These are phyloP conservation scores for Neodiprion fabricii DNA, from an alignment of 1,140 invertebrate genomes.

Conservation along the genomic window DNA sequence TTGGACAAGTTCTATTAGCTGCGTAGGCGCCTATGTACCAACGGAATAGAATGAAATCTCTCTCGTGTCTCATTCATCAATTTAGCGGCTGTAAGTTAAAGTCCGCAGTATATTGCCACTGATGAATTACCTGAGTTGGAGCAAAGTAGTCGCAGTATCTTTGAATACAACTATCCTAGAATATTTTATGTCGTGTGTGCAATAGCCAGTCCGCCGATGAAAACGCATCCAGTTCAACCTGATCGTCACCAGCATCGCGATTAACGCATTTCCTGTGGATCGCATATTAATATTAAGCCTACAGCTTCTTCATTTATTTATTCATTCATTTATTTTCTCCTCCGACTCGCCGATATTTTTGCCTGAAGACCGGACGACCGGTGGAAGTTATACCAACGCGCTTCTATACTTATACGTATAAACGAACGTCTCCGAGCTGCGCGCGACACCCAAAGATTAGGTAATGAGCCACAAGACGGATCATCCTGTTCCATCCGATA, in stretches of 20 bases:
- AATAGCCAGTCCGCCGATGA: no score
- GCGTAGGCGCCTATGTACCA: constrained; percentile 16
- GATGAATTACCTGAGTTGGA: no score
- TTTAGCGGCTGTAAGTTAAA: constrained; percentile 42
- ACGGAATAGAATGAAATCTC: constrained; percentile 41
- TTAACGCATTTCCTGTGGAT: not conserved
- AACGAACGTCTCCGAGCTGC: constrained; percentile 9
- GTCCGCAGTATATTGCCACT: no score
- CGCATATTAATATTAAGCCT: not conserved
- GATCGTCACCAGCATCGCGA: not conserved
- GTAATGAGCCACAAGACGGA: constrained; percentile 42
- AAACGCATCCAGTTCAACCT: no score
- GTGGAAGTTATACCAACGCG: not conserved
- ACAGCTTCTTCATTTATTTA: not conserved
- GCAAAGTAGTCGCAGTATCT: no score
- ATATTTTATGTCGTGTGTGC: not conserved
- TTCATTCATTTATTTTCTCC: no score
- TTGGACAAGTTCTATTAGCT: constrained; percentile 59
- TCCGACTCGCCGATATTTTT: not conserved
- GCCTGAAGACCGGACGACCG: not conserved
- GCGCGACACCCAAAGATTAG: constrained; percentile 38
- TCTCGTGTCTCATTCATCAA: constrained; percentile 57
- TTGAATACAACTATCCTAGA: no score
- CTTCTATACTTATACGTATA: not conserved
- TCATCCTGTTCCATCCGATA: constrained; percentile 40